These are phyloP conservation scores for Drosophila mayaguana DNA, from an alignment of 2,888 invertebrate species.

Conservation along the genomic window DNA sequence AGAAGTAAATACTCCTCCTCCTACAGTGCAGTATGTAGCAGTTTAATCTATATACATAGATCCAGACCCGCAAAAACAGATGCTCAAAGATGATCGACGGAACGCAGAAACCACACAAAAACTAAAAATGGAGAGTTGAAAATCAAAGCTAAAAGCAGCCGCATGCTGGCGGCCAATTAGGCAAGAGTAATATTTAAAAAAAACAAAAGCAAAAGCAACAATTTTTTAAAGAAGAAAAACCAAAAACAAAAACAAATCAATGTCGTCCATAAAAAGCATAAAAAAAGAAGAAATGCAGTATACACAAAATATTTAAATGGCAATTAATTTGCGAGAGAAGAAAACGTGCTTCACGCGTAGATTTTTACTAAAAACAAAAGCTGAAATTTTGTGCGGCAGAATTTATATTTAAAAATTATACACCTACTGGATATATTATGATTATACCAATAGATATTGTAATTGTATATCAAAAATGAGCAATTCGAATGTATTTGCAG, in stretches of 20 bases:
- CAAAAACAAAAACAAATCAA: constrained; percentile 74
- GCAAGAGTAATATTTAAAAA: constrained; percentile 30
- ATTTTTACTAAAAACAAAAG: constrained; percentile 74
- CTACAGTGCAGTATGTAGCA: constrained; percentile 73
- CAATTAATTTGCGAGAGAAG: constrained; percentile 62
- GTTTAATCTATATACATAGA: constrained; percentile 64
- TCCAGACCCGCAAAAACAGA: constrained; percentile 68
- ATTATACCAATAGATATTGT: constrained; percentile 71
- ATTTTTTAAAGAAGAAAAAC: constrained; percentile 55
- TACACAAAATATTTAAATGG: constrained; percentile 66
- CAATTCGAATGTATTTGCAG: constrained; percentile 72
- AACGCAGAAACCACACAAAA: constrained; percentile 29
- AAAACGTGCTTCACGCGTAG: constrained; percentile 76
- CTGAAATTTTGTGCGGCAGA: constrained; percentile 79
- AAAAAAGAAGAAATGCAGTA: constrained; percentile 51
- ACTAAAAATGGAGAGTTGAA: constrained; percentile 63
- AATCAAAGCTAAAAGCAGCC: constrained; percentile 71
- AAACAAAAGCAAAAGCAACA: constrained; percentile 22
- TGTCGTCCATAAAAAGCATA: constrained; percentile 81
- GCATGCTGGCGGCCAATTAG: constrained; percentile 64
- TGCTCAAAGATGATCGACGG: constrained; percentile 59
- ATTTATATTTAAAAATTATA: constrained; percentile 71
- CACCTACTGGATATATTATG: constrained; percentile 60
- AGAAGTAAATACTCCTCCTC: constrained; percentile 71
- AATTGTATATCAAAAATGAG: constrained; percentile 77